Evolutionary conservation across 2,113 vertebrate species (phyloP).

Genomic region (Bos taurus): ARS-UCD2.0 NC_037351.1:53250501-53251000

Average conservation of each 20-base stretch:
- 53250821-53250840: neutral
- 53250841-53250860: no score
- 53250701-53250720: neutral
- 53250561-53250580: neutral
- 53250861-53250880: no score
- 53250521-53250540: neutral
- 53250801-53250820: neutral
- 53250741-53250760: neutral
- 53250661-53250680: neutral
- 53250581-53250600: neutral
- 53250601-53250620: neutral
- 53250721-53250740: neutral
- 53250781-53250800: neutral
- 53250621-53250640: neutral
- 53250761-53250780: neutral
- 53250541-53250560: neutral
- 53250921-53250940: no score
- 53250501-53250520: neutral
- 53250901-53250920: no score
- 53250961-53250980: no score
- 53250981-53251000: no score
- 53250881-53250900: no score
- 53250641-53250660: neutral
- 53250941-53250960: no score
- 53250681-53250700: neutral